Evolutionary conservation across 2,888 invertebrate species (phyloP).

Genomic region (Andrena hattorfiana): DNA sequence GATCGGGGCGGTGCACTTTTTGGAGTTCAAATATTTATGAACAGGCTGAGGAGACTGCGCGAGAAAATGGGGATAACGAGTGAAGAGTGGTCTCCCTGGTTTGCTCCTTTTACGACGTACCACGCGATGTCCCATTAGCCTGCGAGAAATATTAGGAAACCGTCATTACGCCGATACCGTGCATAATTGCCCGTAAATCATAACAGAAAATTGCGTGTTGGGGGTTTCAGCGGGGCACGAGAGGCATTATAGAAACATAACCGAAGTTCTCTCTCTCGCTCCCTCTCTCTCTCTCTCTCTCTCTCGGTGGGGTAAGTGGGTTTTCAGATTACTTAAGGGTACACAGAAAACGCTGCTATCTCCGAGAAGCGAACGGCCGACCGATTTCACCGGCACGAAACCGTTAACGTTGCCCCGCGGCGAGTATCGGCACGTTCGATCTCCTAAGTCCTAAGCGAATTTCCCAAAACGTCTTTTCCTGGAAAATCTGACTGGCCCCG

Average conservation of each 20-base stretch:
- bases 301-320: conserved; percentile 7
- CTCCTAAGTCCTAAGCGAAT: conserved; percentile 24
- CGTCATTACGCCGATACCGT: conserved; percentile 67
- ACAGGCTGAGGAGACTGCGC: not conserved
- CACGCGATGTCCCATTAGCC: conserved; percentile 54
- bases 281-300: too few species aligned
- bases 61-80: conserved; percentile 39
- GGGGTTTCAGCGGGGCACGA: not conserved
- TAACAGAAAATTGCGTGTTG: conserved; percentile 63
- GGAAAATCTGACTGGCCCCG: not conserved
- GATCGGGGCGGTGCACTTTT: not conserved
- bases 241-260: conserved; percentile 41
- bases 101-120: conserved; percentile 41
- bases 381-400: not conserved
- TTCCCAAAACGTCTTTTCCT: not conserved
- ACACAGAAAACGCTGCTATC: not conserved
- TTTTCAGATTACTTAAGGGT: conserved; percentile 35
- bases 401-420: conserved; percentile 3
- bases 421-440: conserved; percentile 39
- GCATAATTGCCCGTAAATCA: conserved; percentile 68
- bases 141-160: conserved; percentile 62
- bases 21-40: conserved; percentile 1
- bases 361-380: not conserved
- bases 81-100: conserved; percentile 26
- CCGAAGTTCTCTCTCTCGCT: too few species aligned